phyloP scores from a whole-genome alignment of 2,888 invertebrate genomes.

The Oxytorus armatus region DNA sequence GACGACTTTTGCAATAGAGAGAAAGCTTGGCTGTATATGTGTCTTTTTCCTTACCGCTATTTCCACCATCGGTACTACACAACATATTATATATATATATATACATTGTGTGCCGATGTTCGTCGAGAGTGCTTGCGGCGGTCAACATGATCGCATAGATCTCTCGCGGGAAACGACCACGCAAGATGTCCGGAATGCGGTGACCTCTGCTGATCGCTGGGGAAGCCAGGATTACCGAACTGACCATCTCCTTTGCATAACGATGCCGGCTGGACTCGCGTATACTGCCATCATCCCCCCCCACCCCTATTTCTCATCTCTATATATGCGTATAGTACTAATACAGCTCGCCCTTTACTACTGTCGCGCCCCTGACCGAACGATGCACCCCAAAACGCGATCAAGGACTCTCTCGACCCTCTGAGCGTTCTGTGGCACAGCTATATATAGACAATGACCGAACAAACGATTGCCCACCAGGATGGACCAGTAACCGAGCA shows the following conservation, averaged over 20 bases:
- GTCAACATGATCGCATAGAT: constrained; percentile 53
- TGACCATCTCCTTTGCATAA: constrained; percentile 84
- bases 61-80: constrained; percentile 25
- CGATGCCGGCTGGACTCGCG: constrained; percentile 73
- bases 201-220: constrained; percentile 75
- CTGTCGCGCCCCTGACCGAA: constrained; percentile 56
- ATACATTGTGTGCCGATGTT: constrained; percentile 5
- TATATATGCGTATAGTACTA: constrained; percentile 27
- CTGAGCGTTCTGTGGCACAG: constrained; percentile 28
- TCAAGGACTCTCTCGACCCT: constrained; percentile 49
- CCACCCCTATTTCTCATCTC: constrained; percentile 57
- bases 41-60: constrained; percentile 11
- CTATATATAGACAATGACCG: constrained; percentile 48
- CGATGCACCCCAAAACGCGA: constrained; percentile 62
- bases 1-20: constrained; percentile 26
- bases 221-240: constrained; percentile 80
- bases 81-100: not conserved
- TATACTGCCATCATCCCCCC: constrained; percentile 51
- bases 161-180: constrained; percentile 77
- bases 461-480: constrained; percentile 30
- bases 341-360: constrained; percentile 51
- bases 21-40: constrained; percentile 19
- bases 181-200: constrained; percentile 82
- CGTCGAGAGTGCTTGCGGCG: constrained; percentile 41
- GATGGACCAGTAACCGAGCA: constrained; percentile 41